These are phyloP conservation scores for Tachycineta bicolor DNA, from an alignment of 2,113 vertebrate species.

Conservation along the genomic window DNA sequence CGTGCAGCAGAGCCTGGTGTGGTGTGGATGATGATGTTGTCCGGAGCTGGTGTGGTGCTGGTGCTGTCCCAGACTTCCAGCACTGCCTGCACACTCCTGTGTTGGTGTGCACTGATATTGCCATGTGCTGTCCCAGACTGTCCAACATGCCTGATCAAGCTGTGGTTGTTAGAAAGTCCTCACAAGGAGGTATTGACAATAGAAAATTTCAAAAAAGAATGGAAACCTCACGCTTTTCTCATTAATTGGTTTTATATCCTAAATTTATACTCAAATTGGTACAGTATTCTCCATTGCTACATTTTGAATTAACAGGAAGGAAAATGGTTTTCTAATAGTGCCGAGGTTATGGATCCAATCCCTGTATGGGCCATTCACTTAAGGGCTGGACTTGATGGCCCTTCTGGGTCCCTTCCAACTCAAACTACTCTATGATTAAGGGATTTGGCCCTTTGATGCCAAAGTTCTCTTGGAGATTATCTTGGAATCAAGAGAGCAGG, in stretches of 20 bases:
- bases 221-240: not conserved
- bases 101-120: accelerated
- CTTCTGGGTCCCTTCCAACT: not conserved
- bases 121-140: accelerated
- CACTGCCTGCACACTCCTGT: accelerated
- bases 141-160: not conserved
- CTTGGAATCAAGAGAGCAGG: not conserved
- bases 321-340: not conserved
- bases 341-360: not conserved
- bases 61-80: not conserved
- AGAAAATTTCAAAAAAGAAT: not conserved
- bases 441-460: not conserved
- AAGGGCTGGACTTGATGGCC: too few relatives aligned
- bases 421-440: not conserved
- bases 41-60: not conserved
- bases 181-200: not conserved
- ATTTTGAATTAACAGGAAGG: not conserved
- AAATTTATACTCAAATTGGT: not conserved
- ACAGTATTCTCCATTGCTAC: not conserved
- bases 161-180: not conserved
- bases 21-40: accelerated
- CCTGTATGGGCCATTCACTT: not conserved
- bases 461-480: not conserved
- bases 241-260: not conserved
- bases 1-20: accelerated